phyloP scores from a whole-genome alignment of 2,888 invertebrate genomes.

The Aproaerema taeniolella region DNA sequence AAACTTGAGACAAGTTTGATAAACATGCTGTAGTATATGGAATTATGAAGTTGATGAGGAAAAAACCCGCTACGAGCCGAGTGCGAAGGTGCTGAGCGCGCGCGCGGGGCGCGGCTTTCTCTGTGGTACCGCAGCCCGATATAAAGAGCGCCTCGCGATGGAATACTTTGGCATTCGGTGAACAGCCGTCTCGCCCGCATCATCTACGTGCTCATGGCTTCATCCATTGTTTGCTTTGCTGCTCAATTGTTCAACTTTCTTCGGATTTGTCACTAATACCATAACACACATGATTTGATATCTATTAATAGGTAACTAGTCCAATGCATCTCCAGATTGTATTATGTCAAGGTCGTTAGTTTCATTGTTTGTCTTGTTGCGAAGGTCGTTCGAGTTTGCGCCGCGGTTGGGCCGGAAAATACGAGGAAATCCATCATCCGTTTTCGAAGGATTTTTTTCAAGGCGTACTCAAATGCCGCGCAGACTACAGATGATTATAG shows the following conservation, averaged over 20 bases:
- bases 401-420: conserved; percentile 66
- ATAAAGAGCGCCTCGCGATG: conserved; percentile 72
- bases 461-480: conserved; percentile 54
- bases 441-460: conserved; percentile 38
- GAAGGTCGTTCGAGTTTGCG: conserved; percentile 61
- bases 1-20: conserved; percentile 55
- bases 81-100: conserved; percentile 48
- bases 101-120: conserved; percentile 73
- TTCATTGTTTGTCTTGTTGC: conserved; percentile 69
- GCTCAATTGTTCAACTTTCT: conserved; percentile 44
- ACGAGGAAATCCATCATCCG: conserved; percentile 71
- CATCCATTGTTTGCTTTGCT: conserved; percentile 50
- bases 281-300: conserved; percentile 55
- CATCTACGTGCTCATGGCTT: conserved; percentile 50
- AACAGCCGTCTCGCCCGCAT: conserved; percentile 74
- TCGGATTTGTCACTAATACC: conserved; percentile 55
- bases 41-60: conserved; percentile 72
- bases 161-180: conserved; percentile 74
- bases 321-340: conserved; percentile 59
- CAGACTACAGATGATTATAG: conserved; percentile 30
- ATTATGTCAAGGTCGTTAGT: conserved; percentile 71
- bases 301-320: conserved; percentile 62
- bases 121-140: conserved; percentile 61
- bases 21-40: conserved; percentile 59
- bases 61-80: conserved; percentile 69